Percentiles rank a stretch among this genome's conserved stretches.
These are phyloP conservation scores for Tetragonisca angustula DNA, from an alignment of 2,888 invertebrate species.

Conservation along the genomic window DNA sequence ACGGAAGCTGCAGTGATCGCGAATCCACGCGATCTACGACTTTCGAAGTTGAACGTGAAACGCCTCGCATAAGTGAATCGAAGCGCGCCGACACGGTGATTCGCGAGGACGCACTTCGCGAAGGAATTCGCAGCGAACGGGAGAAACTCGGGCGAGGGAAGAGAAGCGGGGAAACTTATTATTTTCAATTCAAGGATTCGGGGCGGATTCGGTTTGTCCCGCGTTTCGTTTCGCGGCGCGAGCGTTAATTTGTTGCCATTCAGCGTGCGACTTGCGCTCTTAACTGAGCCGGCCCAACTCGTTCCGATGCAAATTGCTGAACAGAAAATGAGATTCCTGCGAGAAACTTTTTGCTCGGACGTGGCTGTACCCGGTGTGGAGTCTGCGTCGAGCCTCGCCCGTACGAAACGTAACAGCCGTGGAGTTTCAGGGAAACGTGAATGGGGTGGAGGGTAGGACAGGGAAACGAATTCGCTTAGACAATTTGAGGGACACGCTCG, in stretches of 20 bases:
- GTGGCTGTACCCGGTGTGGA: too few relatives aligned
- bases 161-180: constrained; percentile 3
- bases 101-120: background rate
- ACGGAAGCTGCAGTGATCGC: too few relatives aligned
- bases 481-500: constrained; percentile 23
- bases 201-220: constrained; percentile 12
- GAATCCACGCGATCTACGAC: too few relatives aligned
- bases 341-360: constrained; percentile 7
- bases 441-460: too few relatives aligned
- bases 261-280: constrained; percentile 9
- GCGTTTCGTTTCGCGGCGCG: background rate
- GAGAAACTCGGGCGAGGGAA: background rate
- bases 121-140: too few relatives aligned
- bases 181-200: background rate
- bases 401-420: background rate
- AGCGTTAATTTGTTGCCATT: constrained; percentile 36
- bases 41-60: background rate
- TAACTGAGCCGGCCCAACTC: constrained; percentile 13
- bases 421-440: too few relatives aligned
- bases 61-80: background rate
- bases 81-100: background rate
- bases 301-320: constrained; percentile 36
- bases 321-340: constrained; percentile 38
- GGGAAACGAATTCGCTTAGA: constrained; percentile 28
- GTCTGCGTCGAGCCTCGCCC: background rate